Base-by-base conservation (phyloP, 1,140 invertebrate genomes). In the Asbolus verrucosus region DNA sequence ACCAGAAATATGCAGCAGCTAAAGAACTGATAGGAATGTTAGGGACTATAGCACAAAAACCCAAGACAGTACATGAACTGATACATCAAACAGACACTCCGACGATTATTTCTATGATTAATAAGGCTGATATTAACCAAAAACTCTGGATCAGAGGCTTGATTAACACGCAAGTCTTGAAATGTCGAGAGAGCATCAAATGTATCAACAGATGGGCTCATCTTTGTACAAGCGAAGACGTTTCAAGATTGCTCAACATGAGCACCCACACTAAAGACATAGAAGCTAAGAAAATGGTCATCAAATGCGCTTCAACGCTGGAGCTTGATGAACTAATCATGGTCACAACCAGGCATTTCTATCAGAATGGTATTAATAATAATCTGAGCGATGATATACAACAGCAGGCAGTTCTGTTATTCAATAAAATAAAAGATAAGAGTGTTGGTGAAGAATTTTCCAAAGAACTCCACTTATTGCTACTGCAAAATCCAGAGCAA, bases 131-230 rank as follows among this genome's bases (percentile, higher is more conserved):
- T 69, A 60, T 67, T 54, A 70, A 79, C 70, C 80, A 79, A 69
- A 73, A 67, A 54, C 65, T 63, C 9, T 81, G 80, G 79, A 80
- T 80, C 67, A 72, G 46, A 24, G 76, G 75, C 0, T 67, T 81
- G 6, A 19, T 77, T 38, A 70, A 73, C 16, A 79, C 73, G 6
- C 18, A 69, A 33, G 63, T 80, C 27, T 79, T 79, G n/a, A 39
- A 74, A 18, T 69, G 77, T 60, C 13, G 73, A 14, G 36, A 74
- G 50, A 54, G 74, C 33, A 41, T 72, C 13, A 27, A 76, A 11
- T 81, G 80, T 69, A 33, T 81, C 6, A 38, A 77, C 2, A 61
- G 27, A 6, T 80, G 75, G 75, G 59, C 38, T 2, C 54, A 75
- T 46, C 65, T 81, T n/a, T 80, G 77, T 60, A 74, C 70, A 21